phyloP scores from a whole-genome alignment of 2,113 vertebrate genomes.

The Triplophysa rosa region DNA sequence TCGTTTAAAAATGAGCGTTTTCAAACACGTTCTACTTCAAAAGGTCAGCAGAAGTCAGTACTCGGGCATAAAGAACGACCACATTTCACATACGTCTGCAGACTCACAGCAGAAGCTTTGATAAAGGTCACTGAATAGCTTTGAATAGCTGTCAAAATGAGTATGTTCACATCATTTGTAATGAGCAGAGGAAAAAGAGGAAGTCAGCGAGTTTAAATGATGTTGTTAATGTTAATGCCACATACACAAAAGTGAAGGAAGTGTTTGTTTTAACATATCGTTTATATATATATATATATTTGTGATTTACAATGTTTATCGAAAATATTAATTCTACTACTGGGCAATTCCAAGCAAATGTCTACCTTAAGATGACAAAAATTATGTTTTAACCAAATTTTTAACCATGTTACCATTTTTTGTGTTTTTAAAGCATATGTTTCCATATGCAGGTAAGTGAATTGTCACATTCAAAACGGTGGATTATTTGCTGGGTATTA shows the following conservation, averaged over 20 bases:
- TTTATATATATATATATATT: too few relatives aligned
- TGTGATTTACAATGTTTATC: too few relatives aligned
- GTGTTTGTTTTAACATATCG: too few relatives aligned
- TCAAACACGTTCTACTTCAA: constrained; percentile 29
- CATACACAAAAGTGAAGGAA: background rate
- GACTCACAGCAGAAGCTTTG: constrained; percentile 11
- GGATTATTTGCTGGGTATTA: too few relatives aligned
- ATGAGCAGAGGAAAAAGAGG: background rate
- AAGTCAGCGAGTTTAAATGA: background rate
- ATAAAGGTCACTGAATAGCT: constrained; percentile 49
- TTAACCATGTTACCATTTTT: too few relatives aligned
- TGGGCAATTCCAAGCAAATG: too few relatives aligned
- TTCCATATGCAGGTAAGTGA: too few relatives aligned
- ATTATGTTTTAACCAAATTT: too few relatives aligned
- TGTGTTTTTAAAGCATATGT: too few relatives aligned
- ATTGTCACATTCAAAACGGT: too few relatives aligned
- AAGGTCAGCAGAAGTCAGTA: constrained; percentile 40
- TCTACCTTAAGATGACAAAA: too few relatives aligned
- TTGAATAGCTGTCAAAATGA: constrained; percentile 9
- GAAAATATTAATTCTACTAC: too few relatives aligned
- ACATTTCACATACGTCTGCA: constrained; percentile 33
- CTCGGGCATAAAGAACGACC: constrained; percentile 6
- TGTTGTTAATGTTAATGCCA: background rate
- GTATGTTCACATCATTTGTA: background rate
- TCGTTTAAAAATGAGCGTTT: constrained; percentile 33